phyloP scores from a whole-genome alignment of 2,113 vertebrate genomes.

The Sclerurus mexicanus region DNA sequence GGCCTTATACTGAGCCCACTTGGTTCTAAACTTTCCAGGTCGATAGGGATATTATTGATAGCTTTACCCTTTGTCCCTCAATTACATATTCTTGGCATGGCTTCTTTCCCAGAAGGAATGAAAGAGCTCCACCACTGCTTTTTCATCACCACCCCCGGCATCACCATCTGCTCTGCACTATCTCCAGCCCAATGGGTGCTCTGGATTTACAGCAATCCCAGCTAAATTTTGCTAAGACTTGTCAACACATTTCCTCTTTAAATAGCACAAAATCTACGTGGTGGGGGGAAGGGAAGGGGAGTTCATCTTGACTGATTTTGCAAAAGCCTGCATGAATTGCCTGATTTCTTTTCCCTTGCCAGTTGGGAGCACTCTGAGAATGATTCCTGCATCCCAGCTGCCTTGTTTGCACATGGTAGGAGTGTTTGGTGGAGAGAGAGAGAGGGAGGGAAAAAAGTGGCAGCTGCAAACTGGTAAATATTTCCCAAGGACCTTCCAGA shows the following conservation, averaged over 20 bases:
- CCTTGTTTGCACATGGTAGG: neutral
- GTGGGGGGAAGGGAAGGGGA: neutral
- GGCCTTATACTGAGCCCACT: neutral
- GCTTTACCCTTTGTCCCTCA: neutral
- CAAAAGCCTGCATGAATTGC: neutral
- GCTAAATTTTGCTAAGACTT: neutral
- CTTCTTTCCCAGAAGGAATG: neutral
- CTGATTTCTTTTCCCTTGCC: neutral
- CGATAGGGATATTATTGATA: neutral
- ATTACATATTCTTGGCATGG: neutral
- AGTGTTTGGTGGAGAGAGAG: neutral
- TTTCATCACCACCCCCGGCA: neutral
- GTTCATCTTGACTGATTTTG: neutral
- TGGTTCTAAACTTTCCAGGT: neutral
- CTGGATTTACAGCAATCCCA: neutral
- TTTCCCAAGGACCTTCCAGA: neutral
- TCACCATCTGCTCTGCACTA: neutral
- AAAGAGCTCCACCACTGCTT: neutral
- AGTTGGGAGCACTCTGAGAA: neutral
- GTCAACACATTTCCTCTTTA: constrained; percentile 13
- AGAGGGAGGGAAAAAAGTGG: neutral
- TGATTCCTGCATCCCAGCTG: neutral
- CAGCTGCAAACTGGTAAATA: neutral
- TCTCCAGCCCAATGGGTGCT: neutral
- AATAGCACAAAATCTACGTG: neutral